Evolutionary conservation across 2,888 invertebrate species (phyloP), one percentile per base, ranked within the genome.

Genomic region (Dascillus cervinus): DNA sequence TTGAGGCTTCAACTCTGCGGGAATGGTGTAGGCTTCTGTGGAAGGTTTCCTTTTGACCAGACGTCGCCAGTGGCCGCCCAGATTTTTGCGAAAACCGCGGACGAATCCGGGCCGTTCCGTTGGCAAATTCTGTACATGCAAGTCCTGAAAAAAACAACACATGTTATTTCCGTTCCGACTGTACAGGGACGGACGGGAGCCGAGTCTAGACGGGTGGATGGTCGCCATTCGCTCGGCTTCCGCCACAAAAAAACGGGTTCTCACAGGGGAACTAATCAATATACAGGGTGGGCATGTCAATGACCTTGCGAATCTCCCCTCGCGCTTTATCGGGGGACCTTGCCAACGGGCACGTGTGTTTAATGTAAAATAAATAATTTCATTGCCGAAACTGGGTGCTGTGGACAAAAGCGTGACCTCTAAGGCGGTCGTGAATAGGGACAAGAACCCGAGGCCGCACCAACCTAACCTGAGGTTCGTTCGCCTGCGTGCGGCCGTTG

Each of bases 1-100:
- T 70, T 88, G 87, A 51, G 86, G 85, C 65, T 84, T 83, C 56
- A 87, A 73, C 70, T 87, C 87, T 36, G 86, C 83, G 52, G 87
- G 87, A 71, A 88, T 86, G 65, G 82, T 79, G 69, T 84, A 84
- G 46, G 79, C 76, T 61, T 85, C 82, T 64, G 81, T 79, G 59
- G 79, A 77, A 45, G 84, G 79, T 71, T 87, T 87, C 75, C 80
- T 82, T 64, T 84, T 83, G 49, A 87, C 85, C 53, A 87, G 72
- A 58, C 86, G 79, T 65, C 83, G 81, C 79, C 86, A 87, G 60
- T 82, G 81, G 55, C 87, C 86, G 55, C 86, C 83, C 55, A 87
- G 77, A 64, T 87, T 87, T 65, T 86, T 87, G 52, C 84, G 79
- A 66, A 87, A 80, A 62, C 84, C 85, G 64, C 83, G 80, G 43